Evolutionary conservation across 2,888 invertebrate species (phyloP).

Genomic region (Malthinus seriepunctatus): DNA sequence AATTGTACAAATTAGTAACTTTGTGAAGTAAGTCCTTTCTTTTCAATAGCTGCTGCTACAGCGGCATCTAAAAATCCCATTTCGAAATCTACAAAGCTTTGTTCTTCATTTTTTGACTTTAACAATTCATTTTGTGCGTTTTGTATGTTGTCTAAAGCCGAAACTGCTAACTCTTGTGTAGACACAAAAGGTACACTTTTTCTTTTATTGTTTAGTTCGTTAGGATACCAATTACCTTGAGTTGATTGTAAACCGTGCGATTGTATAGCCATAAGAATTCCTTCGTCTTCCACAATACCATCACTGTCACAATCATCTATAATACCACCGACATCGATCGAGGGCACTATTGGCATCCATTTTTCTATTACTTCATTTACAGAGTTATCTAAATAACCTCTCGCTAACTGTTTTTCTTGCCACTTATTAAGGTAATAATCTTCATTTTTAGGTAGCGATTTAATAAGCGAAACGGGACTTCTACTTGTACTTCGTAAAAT

Average conservation of each 20-base stretch:
- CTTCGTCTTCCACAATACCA: conserved; percentile 69
- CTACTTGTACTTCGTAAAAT: conserved; percentile 34
- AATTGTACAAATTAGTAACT: conserved; percentile 6
- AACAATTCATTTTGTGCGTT: conserved; percentile 41
- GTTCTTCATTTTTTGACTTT: conserved; percentile 32
- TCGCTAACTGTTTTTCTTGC: conserved; percentile 69
- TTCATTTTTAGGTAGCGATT: conserved; percentile 42
- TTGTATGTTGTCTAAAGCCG: conserved; percentile 41
- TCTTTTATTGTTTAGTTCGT: neutral
- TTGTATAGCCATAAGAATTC: conserved; percentile 74
- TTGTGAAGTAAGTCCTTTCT: conserved; percentile 66
- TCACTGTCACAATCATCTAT: conserved; percentile 61
- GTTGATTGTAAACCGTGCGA: conserved; percentile 66
- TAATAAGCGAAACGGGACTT: conserved; percentile 47
- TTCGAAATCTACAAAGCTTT: conserved; percentile 20
- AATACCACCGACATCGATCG: conserved; percentile 57
- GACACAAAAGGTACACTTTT: conserved; percentile 1
- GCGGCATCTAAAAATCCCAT: conserved; percentile 67
- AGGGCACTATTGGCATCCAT: conserved; percentile 57
- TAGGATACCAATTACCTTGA: neutral
- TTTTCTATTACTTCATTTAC: conserved; percentile 70
- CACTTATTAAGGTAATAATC: conserved; percentile 58
- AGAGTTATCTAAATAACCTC: conserved; percentile 70
- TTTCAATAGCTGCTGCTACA: conserved; percentile 74
- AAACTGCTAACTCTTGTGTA: conserved; percentile 34